Base-by-base conservation (phyloP, 2,113 vertebrate genomes). In the Gobius niger region DNA sequence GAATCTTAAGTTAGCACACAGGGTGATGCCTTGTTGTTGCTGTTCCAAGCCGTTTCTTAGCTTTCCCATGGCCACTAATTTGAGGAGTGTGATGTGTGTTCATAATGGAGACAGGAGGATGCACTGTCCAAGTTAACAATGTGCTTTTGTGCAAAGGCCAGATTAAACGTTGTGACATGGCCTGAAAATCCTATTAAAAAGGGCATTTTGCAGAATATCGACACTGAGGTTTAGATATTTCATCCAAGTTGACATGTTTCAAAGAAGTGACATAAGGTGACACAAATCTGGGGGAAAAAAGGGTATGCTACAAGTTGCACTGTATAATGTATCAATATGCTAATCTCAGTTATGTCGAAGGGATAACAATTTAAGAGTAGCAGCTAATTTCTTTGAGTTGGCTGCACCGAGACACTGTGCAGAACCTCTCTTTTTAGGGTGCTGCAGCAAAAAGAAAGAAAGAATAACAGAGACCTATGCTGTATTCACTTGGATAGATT, bases 31-130 rank as follows among this genome's bases (percentile, higher is more conserved):
- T 80, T 75, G 63, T 76, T 80, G 65, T 79, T 75, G 57, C 61
- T 62, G 64, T 75, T 65, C 53, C 77, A 76, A 85, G 76, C 74
- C 82, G 76, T 88, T 87, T 74, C 63, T 64, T 70, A 53, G 80
- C 67, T 82, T 85, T 75, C 82, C 81, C 80, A 68, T 70, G 72
- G 76, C 72, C 82, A 15, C 59, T 83, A 84, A 87, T 90, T 86
- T 84, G 68, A 83, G 73, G 69, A 51, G 63, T 83, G 70, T 84
- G 85, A 85, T 78, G 53, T 57, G 60, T 42, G 19, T 14, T 46
- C 62, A 40, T 18, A 46, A 57, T 41, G 15, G 7, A 40, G 14
- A 44, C 24, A 24, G 34, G 16, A 7, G 60, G 47, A 18, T 41
- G 52, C 53, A 19, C 51, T 72, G 61, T 46, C 13, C 14, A 60